Conservation (phyloP, 1,140 invertebrate species). For the Saccostrea echinata region DNA sequence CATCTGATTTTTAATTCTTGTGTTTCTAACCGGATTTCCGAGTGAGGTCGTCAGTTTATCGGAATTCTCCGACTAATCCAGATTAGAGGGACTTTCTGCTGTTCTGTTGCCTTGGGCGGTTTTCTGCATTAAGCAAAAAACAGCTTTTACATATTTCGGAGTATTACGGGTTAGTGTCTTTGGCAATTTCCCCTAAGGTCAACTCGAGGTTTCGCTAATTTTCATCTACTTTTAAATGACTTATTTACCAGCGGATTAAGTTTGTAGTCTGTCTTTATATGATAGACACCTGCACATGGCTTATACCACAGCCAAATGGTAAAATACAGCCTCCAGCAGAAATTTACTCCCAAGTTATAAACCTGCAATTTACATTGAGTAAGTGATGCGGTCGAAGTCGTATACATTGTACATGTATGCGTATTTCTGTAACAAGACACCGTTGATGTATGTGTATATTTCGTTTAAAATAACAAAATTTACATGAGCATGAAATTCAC, state of each 20-base stretch:
- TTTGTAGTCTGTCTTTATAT: background rate
- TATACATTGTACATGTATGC: no score
- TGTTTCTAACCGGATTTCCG: conserved; percentile 20
- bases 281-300: conserved; percentile 14
- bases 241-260: conserved; percentile 13
- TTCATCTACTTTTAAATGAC: conserved; percentile 27
- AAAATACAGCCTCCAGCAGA: conserved; percentile 5
- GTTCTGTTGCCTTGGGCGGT: background rate
- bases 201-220: conserved; percentile 37
- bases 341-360: background rate
- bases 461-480: no score
- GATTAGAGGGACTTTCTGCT: conserved; percentile 29
- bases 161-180: conserved; percentile 40
- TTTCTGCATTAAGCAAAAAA: conserved; percentile 13
- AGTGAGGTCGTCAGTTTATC: conserved; percentile 7
- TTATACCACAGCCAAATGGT: conserved; percentile 21
- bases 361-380: background rate
- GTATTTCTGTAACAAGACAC: no score
- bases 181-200: conserved; percentile 34
- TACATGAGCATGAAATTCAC: no score
- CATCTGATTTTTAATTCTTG: conserved; percentile 6
- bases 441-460: no score
- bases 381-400: background rate
- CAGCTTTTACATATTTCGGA: conserved; percentile 38
- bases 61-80: conserved; percentile 38